These are phyloP conservation scores for Pseudococcus jackbeardsleyi DNA, from an alignment of 2,888 invertebrate genomes.

Conservation along the genomic window DNA sequence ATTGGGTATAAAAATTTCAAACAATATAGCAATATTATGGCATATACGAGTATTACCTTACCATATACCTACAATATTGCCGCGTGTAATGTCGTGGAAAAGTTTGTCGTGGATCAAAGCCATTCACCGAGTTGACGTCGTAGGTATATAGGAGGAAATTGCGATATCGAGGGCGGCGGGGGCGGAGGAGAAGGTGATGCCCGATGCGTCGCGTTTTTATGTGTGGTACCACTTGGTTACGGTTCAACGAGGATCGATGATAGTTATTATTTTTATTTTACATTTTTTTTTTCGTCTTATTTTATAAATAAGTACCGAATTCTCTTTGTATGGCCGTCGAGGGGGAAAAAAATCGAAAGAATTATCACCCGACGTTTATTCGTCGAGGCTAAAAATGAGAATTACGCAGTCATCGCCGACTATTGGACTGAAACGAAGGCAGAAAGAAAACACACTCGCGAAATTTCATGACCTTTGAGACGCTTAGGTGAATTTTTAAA, in stretches of 20 bases:
- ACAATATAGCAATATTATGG: not conserved
- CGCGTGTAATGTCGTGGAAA: conserved; percentile 22
- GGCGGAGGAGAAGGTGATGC: not conserved
- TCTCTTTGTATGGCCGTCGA: not conserved
- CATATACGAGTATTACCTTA: not conserved
- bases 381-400: not conserved
- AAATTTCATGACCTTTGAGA: conserved; percentile 9
- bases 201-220: conserved; percentile 24
- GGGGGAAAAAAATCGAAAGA: not conserved
- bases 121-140: conserved; percentile 18
- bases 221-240: conserved; percentile 30
- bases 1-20: no score
- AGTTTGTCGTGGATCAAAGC: conserved; percentile 37
- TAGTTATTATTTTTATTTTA: not conserved
- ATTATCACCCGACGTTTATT: not conserved
- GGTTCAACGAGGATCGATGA: conserved; percentile 41
- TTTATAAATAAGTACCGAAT: not conserved
- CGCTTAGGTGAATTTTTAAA: not conserved
- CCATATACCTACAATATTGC: not conserved
- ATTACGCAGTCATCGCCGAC: not conserved
- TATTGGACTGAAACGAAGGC: not conserved
- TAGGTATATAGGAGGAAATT: not conserved
- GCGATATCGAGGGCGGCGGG: not conserved
- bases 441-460: not conserved
- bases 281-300: not conserved